Evolutionary conservation across 2,797 vertebrate genomes (phyloP), one percentile per base, ranked within the genome.

Genomic region (Eupleurogrammus muticus): DNA sequence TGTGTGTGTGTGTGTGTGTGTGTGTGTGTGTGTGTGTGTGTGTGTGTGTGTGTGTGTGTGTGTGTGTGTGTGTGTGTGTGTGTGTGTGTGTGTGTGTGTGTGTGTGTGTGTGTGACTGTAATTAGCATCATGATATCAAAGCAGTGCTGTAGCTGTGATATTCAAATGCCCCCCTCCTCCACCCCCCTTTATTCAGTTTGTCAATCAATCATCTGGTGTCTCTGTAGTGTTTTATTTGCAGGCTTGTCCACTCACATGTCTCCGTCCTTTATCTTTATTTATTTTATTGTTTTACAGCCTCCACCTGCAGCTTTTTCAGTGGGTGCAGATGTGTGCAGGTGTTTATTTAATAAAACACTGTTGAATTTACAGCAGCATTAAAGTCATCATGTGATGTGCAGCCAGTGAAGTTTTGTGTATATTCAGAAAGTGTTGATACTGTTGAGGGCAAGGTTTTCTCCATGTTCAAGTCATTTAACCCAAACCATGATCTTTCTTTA

Each of bases 111-210:
- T 2, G 20, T 76, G 35, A 86, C 87, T 87, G 78, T 87, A 82
- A 92, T 94, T 90, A 91, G 79, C 80, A 87, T 82, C 38, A 28
- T 62, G 79, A 87, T 89, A 92, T 93, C 89, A 94, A 92, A 93
- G 84, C 52, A 72, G 40, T 20, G n/a, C 52, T 80, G 76, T 64
- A 69, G 77, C 91, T 91, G 82, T 92, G 90, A 92, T 89, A 90
- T 93, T 90, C 81, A 90, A 93, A 93, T 92, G 70, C 6, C 28
- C 28, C 6, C 28, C 28, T 6, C 28, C 28, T 32, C 64, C 47
- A 8, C 44, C 53, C 52, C 56, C n/a, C n/a, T n/a, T n/a, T n/a
- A 48, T 82, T 78, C 50, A 55, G 13, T 24, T 12, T 71, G 59
- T 61, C 70, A 23, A 21, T 82, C 70, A 69, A 28, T 79, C n/a